Evolutionary conservation across 2,113 vertebrate species (phyloP), one percentile per base, ranked within the genome.

Genomic region (Rhinogobius similis): DNA sequence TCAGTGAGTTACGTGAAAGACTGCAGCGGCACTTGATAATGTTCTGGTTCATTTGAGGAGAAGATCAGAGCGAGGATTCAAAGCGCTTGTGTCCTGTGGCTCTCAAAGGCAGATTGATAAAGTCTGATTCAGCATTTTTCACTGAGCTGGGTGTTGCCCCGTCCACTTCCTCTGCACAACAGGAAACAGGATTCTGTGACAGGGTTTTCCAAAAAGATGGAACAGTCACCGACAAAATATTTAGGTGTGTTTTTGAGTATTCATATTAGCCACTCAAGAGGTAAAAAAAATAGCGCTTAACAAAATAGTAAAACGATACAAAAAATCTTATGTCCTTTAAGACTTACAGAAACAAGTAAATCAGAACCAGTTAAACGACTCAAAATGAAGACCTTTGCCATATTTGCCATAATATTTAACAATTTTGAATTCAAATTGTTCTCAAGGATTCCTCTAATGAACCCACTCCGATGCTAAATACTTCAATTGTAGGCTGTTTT

Each of bases 101-200:
- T 82, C 82, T 85, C 82, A 87, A 89, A 83, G 64, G 75, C 72
- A 77, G 82, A 86, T 82, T 88, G 85, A 83, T 87, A 86, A 88
- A 87, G 43, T 50, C 80, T 80, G 85, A 87, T 71, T 92, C 88
- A 90, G 89, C 89, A 20, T 62, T 79, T 75, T 74, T 72, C 66
- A 12, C 11, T 55, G 50, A 46, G 1, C 69, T 53, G 24, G 12
- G 65, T 73, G 81, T 85, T 85, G 68, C 76, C 78, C 65, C 79
- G 73, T 76, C 85, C 36, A n/a, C 73, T 82, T 87, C 85, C 86
- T 83, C 68, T 70, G 55, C 61, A 73, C 67, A 79, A 86, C 86
- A 89, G 89, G 86, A 90, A 88, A 84, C 81, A 67, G 73, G 70
- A 73, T 43, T 36, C 65, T 68, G 67, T 71, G 38, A 36, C 56